Percentiles rank a stretch among this genome's conserved stretches.
phyloP scores from a whole-genome alignment of 2,888 invertebrate species.

The Microchrysa polita region DNA sequence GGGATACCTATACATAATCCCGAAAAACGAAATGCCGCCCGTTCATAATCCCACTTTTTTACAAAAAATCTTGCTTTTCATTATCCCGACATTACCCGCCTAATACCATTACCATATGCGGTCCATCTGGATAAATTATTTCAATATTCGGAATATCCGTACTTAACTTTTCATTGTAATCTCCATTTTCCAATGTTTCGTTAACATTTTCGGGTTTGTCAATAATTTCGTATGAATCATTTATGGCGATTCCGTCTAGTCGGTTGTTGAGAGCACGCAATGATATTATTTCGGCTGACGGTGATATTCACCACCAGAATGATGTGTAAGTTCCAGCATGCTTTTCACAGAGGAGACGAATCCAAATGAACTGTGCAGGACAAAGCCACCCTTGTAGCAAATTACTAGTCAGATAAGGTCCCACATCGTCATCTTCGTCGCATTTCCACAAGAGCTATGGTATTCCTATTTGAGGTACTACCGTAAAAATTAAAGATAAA shows the following conservation, averaged over 20 bases:
- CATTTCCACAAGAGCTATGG: slow-evolving; percentile 49
- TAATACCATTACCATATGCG: slow-evolving; percentile 43
- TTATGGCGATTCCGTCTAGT: background rate
- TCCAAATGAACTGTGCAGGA: slow-evolving; percentile 57
- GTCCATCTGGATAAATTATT: slow-evolving; percentile 47
- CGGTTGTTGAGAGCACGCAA: slow-evolving; percentile 26
- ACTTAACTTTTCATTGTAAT: background rate
- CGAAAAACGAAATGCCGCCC: too few relatives aligned
- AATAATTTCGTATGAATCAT: background rate
- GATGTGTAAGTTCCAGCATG: slow-evolving; percentile 20
- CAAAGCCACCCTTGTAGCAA: slow-evolving; percentile 59
- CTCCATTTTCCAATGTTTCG: background rate
- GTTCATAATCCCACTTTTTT: too few relatives aligned
- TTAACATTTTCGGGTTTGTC: background rate
- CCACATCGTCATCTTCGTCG: slow-evolving; percentile 48
- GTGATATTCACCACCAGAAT: slow-evolving; percentile 34
- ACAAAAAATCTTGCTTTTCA: too few relatives aligned
- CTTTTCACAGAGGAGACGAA: slow-evolving; percentile 53
- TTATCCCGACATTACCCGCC: too few relatives aligned
- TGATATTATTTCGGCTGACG: background rate
- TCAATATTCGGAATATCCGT: slow-evolving; percentile 40
- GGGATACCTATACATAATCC: too few relatives aligned
- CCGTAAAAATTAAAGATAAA: slow-evolving; percentile 9
- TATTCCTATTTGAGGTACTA: slow-evolving; percentile 14
- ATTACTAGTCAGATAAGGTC: slow-evolving; percentile 53